phyloP scores from a whole-genome alignment of 2,113 vertebrate genomes.

The Trogon melanurus region DNA sequence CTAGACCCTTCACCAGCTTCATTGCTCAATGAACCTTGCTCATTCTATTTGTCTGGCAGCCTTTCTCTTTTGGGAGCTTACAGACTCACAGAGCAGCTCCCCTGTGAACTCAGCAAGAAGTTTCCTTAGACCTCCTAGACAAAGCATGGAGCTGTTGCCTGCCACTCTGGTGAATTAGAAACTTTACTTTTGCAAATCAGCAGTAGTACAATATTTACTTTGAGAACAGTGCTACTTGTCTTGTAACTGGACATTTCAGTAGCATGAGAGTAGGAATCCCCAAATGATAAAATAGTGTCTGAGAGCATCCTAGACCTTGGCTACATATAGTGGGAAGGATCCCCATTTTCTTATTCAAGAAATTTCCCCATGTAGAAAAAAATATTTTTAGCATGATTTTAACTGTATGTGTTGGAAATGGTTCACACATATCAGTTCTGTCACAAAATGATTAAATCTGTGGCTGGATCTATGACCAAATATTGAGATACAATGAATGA shows the following conservation, averaged over 20 bases:
- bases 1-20: neutral
- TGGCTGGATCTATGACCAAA: neutral
- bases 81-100: neutral
- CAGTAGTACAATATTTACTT: neutral
- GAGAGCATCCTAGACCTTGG: neutral
- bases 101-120: neutral
- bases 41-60: neutral
- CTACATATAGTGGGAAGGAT: neutral
- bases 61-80: neutral
- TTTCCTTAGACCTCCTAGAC: rapidly evolving
- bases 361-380: neutral
- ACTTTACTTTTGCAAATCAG: neutral
- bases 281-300: neutral
- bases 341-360: neutral
- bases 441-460: neutral
- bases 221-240: neutral
- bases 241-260: neutral
- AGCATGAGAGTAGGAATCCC: neutral
- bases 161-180: neutral
- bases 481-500: neutral
- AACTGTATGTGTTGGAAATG: neutral
- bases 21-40: neutral
- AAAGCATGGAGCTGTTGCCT: neutral
- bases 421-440: neutral
- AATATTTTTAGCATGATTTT: neutral